phyloP scores from a whole-genome alignment of 2,113 vertebrate species.

The Ophiodon elongatus region DNA sequence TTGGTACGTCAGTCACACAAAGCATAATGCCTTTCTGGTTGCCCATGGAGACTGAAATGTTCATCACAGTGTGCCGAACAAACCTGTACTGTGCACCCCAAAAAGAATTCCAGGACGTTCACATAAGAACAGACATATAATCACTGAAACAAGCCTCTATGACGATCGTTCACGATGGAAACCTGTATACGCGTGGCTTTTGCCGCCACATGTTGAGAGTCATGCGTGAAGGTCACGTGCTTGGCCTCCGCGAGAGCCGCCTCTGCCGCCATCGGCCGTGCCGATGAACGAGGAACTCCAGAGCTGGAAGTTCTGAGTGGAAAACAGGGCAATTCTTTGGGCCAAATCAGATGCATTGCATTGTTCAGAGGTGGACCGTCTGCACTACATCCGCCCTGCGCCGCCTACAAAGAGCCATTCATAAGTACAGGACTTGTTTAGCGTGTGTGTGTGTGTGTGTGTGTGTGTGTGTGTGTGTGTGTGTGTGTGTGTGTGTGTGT shows the following conservation, averaged over 20 bases:
- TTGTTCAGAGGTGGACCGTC: slow-evolving; percentile 38
- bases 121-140: background rate
- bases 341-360: slow-evolving; percentile 38
- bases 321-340: background rate
- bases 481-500: too few species aligned
- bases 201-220: background rate
- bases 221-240: slow-evolving; percentile 20
- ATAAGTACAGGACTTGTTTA: slow-evolving; percentile 25
- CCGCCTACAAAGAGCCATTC: slow-evolving; percentile 33
- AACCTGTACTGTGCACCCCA: background rate
- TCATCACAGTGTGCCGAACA: background rate
- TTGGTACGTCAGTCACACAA: slow-evolving; percentile 1
- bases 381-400: background rate
- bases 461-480: too few species aligned
- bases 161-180: background rate
- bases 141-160: slow-evolving; percentile 3
- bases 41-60: slow-evolving; percentile 13
- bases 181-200: background rate
- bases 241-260: background rate
- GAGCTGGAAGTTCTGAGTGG: background rate
- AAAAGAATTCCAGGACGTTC: background rate
- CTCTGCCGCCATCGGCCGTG: background rate
- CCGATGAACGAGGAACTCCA: background rate
- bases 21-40: slow-evolving; percentile 9
- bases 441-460: background rate